Evolutionary conservation across 92 coral and sea anemone species (phyloP).

Genomic region (Porites rus): DNA sequence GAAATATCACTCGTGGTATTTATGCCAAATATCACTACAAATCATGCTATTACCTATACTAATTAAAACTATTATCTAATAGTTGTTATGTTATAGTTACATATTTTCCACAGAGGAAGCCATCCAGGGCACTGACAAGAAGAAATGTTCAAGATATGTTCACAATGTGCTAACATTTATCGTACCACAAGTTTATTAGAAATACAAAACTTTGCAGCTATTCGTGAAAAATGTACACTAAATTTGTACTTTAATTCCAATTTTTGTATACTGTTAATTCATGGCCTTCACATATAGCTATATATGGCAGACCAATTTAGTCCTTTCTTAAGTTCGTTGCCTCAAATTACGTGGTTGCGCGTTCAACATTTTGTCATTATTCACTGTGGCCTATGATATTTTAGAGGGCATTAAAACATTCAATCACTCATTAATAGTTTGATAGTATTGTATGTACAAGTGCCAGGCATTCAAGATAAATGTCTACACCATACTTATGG

Average conservation of each 20-base stretch:
- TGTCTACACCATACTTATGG: constrained; percentile 41
- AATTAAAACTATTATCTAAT: constrained; percentile 3
- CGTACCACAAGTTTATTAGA: too few species aligned
- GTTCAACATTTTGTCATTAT: too few species aligned
- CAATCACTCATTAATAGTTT: constrained; percentile 13
- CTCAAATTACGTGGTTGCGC: too few species aligned
- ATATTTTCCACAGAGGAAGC: background rate
- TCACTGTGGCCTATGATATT: background rate
- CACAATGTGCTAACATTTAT: background rate
- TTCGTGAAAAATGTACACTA: background rate
- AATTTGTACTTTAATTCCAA: background rate
- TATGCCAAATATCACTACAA: too few species aligned
- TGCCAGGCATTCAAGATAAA: constrained; percentile 25
- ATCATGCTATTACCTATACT: too few species aligned
- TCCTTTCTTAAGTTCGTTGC: too few species aligned
- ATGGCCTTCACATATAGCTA: background rate
- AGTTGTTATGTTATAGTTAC: constrained; percentile 13
- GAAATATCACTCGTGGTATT: too few species aligned
- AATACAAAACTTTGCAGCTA: background rate
- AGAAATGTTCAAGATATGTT: background rate
- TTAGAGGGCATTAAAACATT: background rate
- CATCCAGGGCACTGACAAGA: constrained; percentile 16
- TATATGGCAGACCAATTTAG: too few species aligned
- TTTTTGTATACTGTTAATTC: background rate
- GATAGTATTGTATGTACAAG: constrained; percentile 23